Percentiles rank a stretch among this genome's conserved stretches.
Conservation (phyloP, 2,113 vertebrate genomes). For the Pyrgilauda ruficollis region DNA sequence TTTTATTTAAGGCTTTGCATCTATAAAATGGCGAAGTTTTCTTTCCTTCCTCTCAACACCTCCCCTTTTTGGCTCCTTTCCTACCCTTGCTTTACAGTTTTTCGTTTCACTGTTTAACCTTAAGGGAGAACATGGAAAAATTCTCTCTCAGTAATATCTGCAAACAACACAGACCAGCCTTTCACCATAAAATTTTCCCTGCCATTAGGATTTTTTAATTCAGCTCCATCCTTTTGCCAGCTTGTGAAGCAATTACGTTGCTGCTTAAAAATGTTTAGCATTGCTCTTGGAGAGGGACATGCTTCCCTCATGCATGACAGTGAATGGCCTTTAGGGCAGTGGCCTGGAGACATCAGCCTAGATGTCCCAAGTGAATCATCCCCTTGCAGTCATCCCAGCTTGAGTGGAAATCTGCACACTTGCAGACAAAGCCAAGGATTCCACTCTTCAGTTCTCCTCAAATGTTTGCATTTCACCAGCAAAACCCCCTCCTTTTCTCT, state of each 20-base stretch:
- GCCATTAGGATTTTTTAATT: conserved; percentile 39
- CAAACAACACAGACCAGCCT: conserved; percentile 3
- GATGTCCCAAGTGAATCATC: neutral
- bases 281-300: neutral
- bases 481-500: neutral
- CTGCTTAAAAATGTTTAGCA: conserved; percentile 44
- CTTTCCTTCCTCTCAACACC: conserved; percentile 12
- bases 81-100: conserved; percentile 29
- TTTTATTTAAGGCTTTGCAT: conserved; percentile 34
- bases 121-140: neutral
- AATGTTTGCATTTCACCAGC: neutral
- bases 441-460: neutral
- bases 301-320: neutral
- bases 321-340: neutral
- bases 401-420: neutral
- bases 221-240: conserved; percentile 39
- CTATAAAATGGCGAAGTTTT: neutral
- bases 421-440: neutral
- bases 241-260: neutral
- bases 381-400: neutral
- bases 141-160: conserved; percentile 27
- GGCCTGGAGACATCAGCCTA: neutral
- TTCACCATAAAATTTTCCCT: conserved; percentile 26
- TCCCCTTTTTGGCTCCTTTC: conserved; percentile 44
- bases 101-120: conserved; percentile 19